Base-by-base conservation (phyloP, 2,113 vertebrate species). In the Arvicanthis niloticus region DNA sequence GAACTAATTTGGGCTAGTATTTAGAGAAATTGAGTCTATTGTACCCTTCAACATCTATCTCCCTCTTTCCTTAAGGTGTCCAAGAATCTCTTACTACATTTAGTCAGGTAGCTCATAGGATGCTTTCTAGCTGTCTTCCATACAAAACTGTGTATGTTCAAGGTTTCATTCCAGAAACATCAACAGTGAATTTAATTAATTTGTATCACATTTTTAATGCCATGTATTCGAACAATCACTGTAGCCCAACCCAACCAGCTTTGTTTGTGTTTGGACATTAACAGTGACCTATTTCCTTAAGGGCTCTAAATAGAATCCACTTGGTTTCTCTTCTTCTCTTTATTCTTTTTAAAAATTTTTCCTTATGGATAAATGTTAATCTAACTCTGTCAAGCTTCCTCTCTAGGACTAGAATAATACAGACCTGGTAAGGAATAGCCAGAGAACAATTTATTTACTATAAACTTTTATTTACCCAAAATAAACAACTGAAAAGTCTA, bases 381-480 rank as follows among this genome's bases (percentile, higher is more conserved):
- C 72, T 87, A 92, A 88, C 16, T 65, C 65, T 92, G 24, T 58
- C 34, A 97, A 72, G 37, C 31, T 93, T 13, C 68, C 87, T 91
- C 45, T 75, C 58, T 58, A 80, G 37, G 7, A 42, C 37, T 34
- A 93, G 24, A 76, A 62, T 17, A 76, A 62, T 17, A 40, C 10
- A 24, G n/a, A 24, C 78, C 13, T 37, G 16, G 21, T n/a, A 29
- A 76, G 10, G 15, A 51, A 34, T 29, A 9, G 29, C 11, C 4
- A 60, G 10, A 81, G 3, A 81, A 82, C 11, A 40, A 60, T 40
- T 58, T 82, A 40, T 68, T 86, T 42, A 58, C 2, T 86, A 31
- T 51, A 95, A 94, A 88, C 17, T 2, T 56, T 76, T 85, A 29
- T 77, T 75, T 34, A 60, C 26, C 60, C 53, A 72, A n/a, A 94